Base-by-base conservation (phyloP, 2,113 vertebrate species). In the Mus spicilegus region DNA sequence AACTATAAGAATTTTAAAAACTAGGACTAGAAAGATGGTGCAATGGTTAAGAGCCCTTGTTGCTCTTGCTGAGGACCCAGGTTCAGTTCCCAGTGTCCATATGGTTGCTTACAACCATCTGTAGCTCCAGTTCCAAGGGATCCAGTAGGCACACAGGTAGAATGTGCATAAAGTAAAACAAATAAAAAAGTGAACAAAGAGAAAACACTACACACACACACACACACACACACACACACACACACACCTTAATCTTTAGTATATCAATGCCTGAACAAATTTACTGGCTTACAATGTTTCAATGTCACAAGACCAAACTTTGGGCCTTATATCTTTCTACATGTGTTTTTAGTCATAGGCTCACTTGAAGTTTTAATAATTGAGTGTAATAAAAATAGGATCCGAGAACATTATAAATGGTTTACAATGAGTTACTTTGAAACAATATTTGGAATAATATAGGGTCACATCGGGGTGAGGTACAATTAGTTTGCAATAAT, bases 291-390 rank as follows among this genome's bases (percentile, higher is more conserved):
- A 67, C 51, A 94, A 54, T 61, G 12, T 88, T 69, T 39, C 90
- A 70, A 70, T 87, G 28, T 87, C 19, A 51, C 26, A 49, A 13
- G 51, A 39, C 72, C 61, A 58, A 56, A 90, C 14, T 94, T 87
- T 81, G 72, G 65, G 22, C 3, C 14, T 93, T 86, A 78, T 1
- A 30, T 26, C 12, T n/a, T 76, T 92, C 1, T 9, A 10, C 70
- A 36, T 54, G 10, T 91, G 2, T 56, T 91, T 96, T 82, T 39
- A 65, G 51, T 80, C 14, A 89, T 39, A 89, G 36, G 33, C 6
- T 80, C n/a, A 92, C 56, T 87, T 87, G 51, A 42, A 73, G 94
- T 89, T 95, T 95, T 93, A 96, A 58, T 67, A 82, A 72, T 17
- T 87, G 42, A 51, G 4, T 49, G 20, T 92, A 81, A 65, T 85